A percentile compares a stretch with the other conserved stretches of the same genome.
Conservation (phyloP, 2,888 invertebrate genomes). For the Eupithecia subfuscata region DNA sequence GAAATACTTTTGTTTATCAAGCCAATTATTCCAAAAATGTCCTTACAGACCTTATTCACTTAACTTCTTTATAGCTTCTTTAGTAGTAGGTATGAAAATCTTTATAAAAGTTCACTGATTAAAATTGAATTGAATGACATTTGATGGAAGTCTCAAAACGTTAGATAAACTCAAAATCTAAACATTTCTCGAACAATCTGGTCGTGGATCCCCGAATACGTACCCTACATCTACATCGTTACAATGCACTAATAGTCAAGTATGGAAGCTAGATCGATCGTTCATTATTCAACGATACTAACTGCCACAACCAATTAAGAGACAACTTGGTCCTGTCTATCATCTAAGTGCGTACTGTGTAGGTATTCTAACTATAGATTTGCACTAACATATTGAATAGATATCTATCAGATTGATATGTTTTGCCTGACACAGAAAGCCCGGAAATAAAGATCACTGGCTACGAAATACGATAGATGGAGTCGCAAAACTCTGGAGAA, state of each 20-base stretch:
- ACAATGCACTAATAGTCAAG: constrained; percentile 22
- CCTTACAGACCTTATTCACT: no score
- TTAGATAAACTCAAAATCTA: neutral
- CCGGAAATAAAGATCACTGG: neutral
- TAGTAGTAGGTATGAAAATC: no score
- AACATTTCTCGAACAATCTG: neutral
- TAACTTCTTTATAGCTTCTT: no score
- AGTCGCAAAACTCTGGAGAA: neutral
- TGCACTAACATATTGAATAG: neutral
- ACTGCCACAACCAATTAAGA: constrained; percentile 27
- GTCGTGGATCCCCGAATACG: neutral
- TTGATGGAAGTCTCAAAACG: neutral
- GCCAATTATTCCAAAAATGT: neutral
- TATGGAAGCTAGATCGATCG: constrained; percentile 23
- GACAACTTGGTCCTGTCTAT: constrained; percentile 33
- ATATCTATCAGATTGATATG: neutral
- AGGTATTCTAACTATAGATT: neutral
- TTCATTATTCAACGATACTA: constrained; percentile 25
- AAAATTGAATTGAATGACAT: neutral
- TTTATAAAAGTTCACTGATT: neutral
- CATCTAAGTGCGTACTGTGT: neutral
- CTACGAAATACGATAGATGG: neutral
- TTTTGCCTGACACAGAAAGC: neutral
- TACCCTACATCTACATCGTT: neutral
- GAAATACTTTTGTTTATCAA: neutral